phyloP scores from a whole-genome alignment of 2,797 vertebrate genomes.

The Channallabes apus region DNA sequence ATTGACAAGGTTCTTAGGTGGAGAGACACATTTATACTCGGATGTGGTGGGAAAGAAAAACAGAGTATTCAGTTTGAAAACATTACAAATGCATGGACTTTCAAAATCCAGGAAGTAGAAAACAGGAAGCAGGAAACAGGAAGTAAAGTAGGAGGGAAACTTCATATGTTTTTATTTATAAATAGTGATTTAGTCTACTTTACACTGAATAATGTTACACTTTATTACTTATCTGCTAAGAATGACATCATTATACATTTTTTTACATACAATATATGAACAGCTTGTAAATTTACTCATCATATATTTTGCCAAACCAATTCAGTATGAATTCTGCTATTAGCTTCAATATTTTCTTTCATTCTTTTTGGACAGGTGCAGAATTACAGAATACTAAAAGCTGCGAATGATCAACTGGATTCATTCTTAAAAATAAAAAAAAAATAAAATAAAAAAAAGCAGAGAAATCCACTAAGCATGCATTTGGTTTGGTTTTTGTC shows the following conservation, averaged over 20 bases:
- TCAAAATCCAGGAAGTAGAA: constrained; percentile 2
- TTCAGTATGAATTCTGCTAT: not conserved
- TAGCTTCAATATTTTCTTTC: not conserved
- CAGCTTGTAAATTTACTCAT: not conserved
- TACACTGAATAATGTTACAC: not conserved
- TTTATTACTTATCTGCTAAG: not conserved
- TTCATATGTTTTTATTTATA: not conserved
- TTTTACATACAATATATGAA: not conserved
- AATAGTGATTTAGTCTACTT: not conserved
- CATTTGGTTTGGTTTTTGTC: constrained; percentile 62
- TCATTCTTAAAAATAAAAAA: not conserved
- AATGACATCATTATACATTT: not conserved
- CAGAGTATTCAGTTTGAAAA: too few relatives aligned
- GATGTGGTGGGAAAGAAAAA: too few relatives aligned
- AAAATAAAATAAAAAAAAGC: too few relatives aligned
- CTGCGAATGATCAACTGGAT: not conserved
- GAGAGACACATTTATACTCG: not conserved
- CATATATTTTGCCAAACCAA: not conserved
- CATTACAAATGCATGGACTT: not conserved
- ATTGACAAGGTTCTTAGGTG: not conserved
- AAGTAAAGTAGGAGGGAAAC: not conserved
- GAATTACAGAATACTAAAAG: not conserved
- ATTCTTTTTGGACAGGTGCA: not conserved
- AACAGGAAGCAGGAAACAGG: constrained; percentile 30
- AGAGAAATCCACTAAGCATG: not conserved